Conservation (phyloP, 1,140 invertebrate species). For the Hesperophylax magnus region DNA sequence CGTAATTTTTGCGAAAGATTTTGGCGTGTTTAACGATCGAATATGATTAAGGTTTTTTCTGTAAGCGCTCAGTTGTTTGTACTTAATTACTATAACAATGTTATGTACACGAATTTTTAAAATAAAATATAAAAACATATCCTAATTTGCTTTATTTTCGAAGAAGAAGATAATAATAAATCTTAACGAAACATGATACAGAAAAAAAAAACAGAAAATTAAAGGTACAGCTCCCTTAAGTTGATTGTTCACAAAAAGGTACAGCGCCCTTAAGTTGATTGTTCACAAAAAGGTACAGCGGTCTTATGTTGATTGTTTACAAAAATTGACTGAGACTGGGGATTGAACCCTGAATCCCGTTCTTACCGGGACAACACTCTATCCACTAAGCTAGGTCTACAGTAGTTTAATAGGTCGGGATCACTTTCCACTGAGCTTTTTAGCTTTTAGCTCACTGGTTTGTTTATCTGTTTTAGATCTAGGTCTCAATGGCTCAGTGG, state of each 20-base stretch:
- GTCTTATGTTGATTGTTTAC: too few relatives aligned
- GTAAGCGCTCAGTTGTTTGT: neutral
- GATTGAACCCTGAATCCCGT: neutral
- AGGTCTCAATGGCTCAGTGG: neutral
- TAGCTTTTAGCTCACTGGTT: too few relatives aligned
- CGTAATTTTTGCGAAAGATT: too few relatives aligned
- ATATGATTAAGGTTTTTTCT: neutral
- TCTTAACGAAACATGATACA: neutral
- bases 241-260: neutral
- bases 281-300: too few relatives aligned
- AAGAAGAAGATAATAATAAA: neutral
- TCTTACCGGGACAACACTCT: neutral
- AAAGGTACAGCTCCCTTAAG: neutral
- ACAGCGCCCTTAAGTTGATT: too few relatives aligned
- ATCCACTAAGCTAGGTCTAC: neutral
- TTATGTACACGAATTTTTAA: conserved; percentile 23
- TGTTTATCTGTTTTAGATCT: too few relatives aligned
- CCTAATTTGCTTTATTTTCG: neutral
- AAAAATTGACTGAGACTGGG: too few relatives aligned
- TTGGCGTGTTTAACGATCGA: too few relatives aligned
- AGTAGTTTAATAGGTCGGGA: too few relatives aligned
- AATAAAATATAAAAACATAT: conserved; percentile 1
- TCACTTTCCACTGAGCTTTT: too few relatives aligned
- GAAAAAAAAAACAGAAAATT: neutral
- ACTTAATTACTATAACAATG: conserved; percentile 34